Evolutionary conservation across 2,113 vertebrate species (phyloP), one percentile per base, ranked within the genome.

Genomic region (Tinamus guttatus): DNA sequence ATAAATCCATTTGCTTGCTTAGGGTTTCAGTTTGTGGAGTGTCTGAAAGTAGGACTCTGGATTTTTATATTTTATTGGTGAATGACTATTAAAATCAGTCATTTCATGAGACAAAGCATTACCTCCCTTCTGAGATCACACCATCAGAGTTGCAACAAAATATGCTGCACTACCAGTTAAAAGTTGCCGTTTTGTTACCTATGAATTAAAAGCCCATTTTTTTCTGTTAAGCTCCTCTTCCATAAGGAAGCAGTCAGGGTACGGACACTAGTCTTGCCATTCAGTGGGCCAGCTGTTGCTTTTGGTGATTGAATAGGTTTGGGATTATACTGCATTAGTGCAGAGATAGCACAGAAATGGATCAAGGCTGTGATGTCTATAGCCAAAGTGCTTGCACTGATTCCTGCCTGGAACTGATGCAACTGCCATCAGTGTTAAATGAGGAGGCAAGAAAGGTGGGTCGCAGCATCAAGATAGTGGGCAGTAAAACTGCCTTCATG

Each of bases 291-390:
- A 18, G 11, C 25, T 2, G 0, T 70, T 79, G 13, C 10, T n/a
- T 76, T 69, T 22, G n/a, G n/a, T 54, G 28, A 56, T 41, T 30
- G 32, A 56, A 25, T 4, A 22, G 9, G 27, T 60, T 95, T 78
- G 52, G 54, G 89, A 24, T 52, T 45, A 17, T 40, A 13, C 17
- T 75, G 21, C 24, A 18, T 12, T 13, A 24, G 30, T 32, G 20
- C 13, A 34, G 32, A 78, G 24, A 5, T 41, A 49, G 41, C 5
- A 9, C 30, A 47, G 49, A 79, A 76, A n/a, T 17, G 36, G 13
- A 75, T 82, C 4, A 3, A 0, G 0, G 8, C 54, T 28, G 70
- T 69, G 43, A 40, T 4, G 7, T 5, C 27, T 77, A 22, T 7
- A 36, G 17, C 11, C 59, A 63, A 81, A 24, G 19, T 32, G 25